Evolutionary conservation across 2,888 invertebrate genomes (phyloP).

Genomic region (Myathropa florea): DNA sequence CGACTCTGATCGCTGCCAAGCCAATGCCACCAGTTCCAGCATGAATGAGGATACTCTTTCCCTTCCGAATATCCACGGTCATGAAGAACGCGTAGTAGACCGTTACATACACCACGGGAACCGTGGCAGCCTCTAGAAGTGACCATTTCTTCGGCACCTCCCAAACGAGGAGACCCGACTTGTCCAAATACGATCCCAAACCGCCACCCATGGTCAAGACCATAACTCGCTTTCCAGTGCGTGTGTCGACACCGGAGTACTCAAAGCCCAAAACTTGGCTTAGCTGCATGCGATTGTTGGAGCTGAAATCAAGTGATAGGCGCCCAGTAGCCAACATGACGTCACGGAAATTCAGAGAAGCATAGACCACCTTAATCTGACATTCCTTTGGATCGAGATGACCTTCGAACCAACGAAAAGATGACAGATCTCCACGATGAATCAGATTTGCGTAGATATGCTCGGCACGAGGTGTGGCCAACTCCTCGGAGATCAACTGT

Average conservation of each 20-base stretch:
- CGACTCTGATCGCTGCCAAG: conserved; percentile 89
- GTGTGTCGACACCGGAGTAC: conserved; percentile 83
- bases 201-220: conserved; percentile 83
- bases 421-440: conserved; percentile 92
- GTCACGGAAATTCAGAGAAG: conserved; percentile 95
- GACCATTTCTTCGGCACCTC: conserved; percentile 87
- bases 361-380: conserved; percentile 82
- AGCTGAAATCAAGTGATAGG: conserved; percentile 90
- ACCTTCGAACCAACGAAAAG: conserved; percentile 92
- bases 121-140: conserved; percentile 88
- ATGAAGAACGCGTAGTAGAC: conserved; percentile 83
- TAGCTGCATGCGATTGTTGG: conserved; percentile 84
- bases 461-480: conserved; percentile 80
- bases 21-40: conserved; percentile 88
- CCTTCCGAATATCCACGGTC: conserved; percentile 76
- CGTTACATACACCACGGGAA: conserved; percentile 89
- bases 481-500: conserved; percentile 81
- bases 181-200: conserved; percentile 81
- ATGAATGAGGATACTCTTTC: conserved; percentile 82
- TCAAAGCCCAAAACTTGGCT: conserved; percentile 87
- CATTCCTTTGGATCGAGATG: conserved; percentile 82
- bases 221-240: conserved; percentile 85
- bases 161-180: conserved; percentile 82
- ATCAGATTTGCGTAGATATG: conserved; percentile 90
- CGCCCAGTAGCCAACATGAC: conserved; percentile 97